Base-by-base conservation (phyloP, 2,888 invertebrate genomes). In the Cataglyphis cursor region DNA sequence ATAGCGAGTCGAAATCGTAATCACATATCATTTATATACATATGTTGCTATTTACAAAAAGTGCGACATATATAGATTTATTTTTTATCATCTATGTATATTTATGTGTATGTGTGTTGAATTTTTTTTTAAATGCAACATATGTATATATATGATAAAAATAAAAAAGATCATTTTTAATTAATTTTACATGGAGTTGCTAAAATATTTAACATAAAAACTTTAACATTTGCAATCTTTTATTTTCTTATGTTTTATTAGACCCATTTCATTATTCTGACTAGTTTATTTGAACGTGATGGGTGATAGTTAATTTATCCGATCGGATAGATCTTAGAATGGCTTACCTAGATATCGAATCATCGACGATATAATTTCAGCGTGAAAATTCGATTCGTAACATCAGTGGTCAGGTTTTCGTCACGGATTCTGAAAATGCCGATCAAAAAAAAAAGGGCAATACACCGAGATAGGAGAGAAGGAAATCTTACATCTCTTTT, bases 351-450 rank as follows among this genome's bases (percentile, higher is more conserved):
- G 62, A 82, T 73, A 57, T 66, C 51, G 51, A 57, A 57, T 61
- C 51, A 41, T 51, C 70, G 61, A 65, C 64, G 74, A 74, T 59
- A 74, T 70, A 68, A 70, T 76, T 62, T 65, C 35, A 57, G 83
- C 91, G 90, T 91, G 88, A 84, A 91, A 91, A 87, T 87, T 83
- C 73, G 78, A 91, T 91, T 90, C 82, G 88, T 81, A 82, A 91
- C 89, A 83, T 83, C 72, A 80, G 74, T 81, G 76, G 80, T 84
- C 65, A 65, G 51, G 61, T 66, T 62, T 84, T 48, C 80, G 80
- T 59, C 73, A 54, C 44, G 57, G 83, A 41, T 18, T 44, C 41
- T 65, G 61, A 82, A 48, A 82, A 35, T 48, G 61, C 38, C 21
- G 41, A 61, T n/a, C 59, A 54, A 75, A 82, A 80, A 83, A 72